phyloP scores from a whole-genome alignment of 2,113 vertebrate species.

The Ophthalmolycus amberensis region DNA sequence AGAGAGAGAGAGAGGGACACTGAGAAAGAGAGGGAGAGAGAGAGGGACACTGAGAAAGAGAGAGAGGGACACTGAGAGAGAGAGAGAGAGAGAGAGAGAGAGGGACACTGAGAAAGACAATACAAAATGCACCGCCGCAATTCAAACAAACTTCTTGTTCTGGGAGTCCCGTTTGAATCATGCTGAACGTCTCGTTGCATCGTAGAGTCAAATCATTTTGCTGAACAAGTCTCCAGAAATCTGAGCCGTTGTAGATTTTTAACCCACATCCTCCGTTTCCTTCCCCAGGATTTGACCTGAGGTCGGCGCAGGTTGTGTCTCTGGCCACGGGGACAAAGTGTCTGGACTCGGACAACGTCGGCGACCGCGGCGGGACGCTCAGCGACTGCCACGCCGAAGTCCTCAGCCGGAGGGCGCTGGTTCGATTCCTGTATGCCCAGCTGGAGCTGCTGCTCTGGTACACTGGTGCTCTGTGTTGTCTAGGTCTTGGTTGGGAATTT shows the following conservation, averaged over 20 bases:
- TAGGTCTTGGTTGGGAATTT: background rate
- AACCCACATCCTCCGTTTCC: background rate
- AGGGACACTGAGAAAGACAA: too few relatives aligned
- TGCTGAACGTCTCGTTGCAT: constrained; percentile 4
- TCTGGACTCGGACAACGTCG: constrained; percentile 85
- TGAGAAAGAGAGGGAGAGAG: too few relatives aligned
- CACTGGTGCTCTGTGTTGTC: background rate
- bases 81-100: too few relatives aligned
- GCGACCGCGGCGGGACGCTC: constrained; percentile 85
- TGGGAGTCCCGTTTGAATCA: background rate
- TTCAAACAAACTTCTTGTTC: too few relatives aligned
- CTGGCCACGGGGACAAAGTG: constrained; percentile 94
- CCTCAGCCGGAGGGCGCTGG: constrained; percentile 84
- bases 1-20: too few relatives aligned
- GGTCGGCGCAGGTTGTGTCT: constrained; percentile 91
- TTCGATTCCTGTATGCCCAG: constrained; percentile 79
- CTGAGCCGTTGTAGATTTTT: background rate
- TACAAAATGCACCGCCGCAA: too few relatives aligned
- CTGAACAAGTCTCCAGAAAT: background rate
- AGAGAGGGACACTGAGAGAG: too few relatives aligned
- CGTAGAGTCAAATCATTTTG: background rate
- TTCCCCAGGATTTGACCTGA: constrained; percentile 86
- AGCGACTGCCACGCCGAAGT: constrained; percentile 94
- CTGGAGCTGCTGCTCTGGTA: constrained; percentile 81
- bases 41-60: too few relatives aligned